phyloP scores from a whole-genome alignment of 2,113 vertebrate genomes.

The Scatophagus argus region DNA sequence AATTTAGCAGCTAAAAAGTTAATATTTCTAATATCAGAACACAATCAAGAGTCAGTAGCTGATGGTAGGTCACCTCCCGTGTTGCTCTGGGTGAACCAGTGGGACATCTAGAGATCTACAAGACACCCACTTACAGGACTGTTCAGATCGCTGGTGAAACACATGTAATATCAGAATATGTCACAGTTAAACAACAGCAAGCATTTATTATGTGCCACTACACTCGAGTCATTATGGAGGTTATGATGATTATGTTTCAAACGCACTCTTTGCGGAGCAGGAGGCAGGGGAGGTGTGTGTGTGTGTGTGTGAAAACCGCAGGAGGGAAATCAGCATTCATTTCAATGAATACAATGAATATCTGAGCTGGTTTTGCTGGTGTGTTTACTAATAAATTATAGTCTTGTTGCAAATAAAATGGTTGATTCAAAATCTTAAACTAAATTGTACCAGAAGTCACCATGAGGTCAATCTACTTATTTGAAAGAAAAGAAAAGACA shows the following conservation, averaged over 20 bases:
- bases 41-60: neutral
- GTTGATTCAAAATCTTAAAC: neutral
- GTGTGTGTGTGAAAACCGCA: slow-evolving; percentile 22
- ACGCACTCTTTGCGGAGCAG: slow-evolving; percentile 23
- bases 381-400: slow-evolving; percentile 12
- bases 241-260: slow-evolving; percentile 22
- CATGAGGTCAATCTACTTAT: neutral
- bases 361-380: slow-evolving; percentile 1
- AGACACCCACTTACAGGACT: neutral
- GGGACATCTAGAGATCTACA: neutral
- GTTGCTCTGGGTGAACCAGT: neutral
- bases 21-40: neutral
- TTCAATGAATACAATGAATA: slow-evolving; percentile 23
- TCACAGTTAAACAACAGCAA: neutral
- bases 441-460: neutral
- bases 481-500: too few relatives aligned
- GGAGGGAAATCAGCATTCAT: slow-evolving; percentile 30
- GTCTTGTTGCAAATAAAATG: neutral
- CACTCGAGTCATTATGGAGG: slow-evolving; percentile 18
- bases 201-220: neutral
- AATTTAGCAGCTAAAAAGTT: neutral
- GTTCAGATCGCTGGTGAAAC: neutral
- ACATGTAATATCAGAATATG: neutral
- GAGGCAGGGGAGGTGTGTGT: neutral
- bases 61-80: neutral